Percentiles rank a stretch among this genome's conserved stretches.
These are phyloP conservation scores for Naso thynnoides DNA, from an alignment of 2,797 vertebrate genomes.

Conservation along the genomic window DNA sequence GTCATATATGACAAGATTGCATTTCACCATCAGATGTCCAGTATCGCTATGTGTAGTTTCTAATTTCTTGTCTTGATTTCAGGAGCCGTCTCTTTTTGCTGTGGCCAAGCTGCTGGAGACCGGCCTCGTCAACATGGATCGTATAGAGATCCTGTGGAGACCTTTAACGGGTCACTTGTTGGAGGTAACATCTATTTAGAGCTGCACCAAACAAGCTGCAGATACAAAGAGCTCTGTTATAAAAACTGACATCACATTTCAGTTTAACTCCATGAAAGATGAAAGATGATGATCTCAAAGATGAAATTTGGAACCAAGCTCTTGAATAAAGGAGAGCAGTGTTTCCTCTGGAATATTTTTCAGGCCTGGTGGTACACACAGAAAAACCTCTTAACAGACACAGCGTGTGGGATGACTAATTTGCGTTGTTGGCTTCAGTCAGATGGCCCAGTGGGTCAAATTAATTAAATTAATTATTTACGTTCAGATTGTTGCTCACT, in stretches of 20 bases:
- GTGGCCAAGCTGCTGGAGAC: conserved; percentile 98
- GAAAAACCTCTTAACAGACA: too few relatives aligned
- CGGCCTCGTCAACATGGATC: conserved; percentile 97
- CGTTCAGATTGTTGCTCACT: too few relatives aligned
- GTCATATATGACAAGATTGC: neutral
- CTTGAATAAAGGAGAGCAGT: conserved; percentile 7
- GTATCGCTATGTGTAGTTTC: neutral
- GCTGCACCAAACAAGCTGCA: neutral
- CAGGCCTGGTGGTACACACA: too few relatives aligned
- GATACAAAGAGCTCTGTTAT: neutral
- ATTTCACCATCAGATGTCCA: neutral
- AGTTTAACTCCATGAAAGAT: neutral
- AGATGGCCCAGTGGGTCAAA: too few relatives aligned
- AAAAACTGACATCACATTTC: neutral
- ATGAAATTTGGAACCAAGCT: conserved; percentile 10
- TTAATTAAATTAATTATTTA: too few relatives aligned
- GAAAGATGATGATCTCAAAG: neutral
- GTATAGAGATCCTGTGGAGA: conserved; percentile 98
- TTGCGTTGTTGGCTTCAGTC: too few relatives aligned
- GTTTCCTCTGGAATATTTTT: too few relatives aligned
- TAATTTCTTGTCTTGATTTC: conserved; percentile 12
- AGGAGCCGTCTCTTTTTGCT: conserved; percentile 98
- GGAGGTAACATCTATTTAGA: conserved; percentile 87
- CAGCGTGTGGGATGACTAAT: too few relatives aligned
- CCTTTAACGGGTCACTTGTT: conserved; percentile 95